Evolutionary conservation across 2,888 invertebrate species (phyloP), one percentile per base, ranked within the genome.

Genomic region (Candidula unifasciata): DNA sequence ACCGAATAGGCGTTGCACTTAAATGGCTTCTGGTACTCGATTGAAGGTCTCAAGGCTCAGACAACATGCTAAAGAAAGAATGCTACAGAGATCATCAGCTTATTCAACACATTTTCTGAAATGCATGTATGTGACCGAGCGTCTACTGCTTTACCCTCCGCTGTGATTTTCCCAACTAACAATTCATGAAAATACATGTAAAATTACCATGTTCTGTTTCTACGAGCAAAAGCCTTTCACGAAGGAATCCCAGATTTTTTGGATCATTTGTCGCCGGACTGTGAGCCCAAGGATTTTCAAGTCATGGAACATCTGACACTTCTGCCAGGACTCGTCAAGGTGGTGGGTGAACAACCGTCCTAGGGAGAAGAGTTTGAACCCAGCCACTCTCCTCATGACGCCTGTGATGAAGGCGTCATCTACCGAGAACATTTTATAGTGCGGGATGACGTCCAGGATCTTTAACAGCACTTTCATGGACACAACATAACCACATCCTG

Each of bases 401-500:
- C 81, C 81, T 5, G 81, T 81, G 35, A 81, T 57, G 60, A 81
- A 81, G 24, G 73, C 81, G 37, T 81, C 81, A 13, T 81, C 81
- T n/a, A 73, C 37, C 8, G 81, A 18, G 8, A 81, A 37, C 73
- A 81, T 35, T 16, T 10, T 73, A 35, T 73, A 16, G 60, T 81
- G 54, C 16, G 74, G 73, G 1, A 27, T 35, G 1, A 13, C n/a
- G 18, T 60, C 37, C 35, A 60, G 60, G 3, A 81, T 54, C 21
- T 73, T 33, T 2, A 0, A 35, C 10, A 81, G 27, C 3, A 24
- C 81, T 37, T 71, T 27, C 21, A 5, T 8, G 33, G 81, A 81
- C 35, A 81, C 8, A 16, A 81, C 27, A 52, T 81, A 81, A 21
- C 57, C 71, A 30, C 73, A 73, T 2, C 81, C 81, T 79, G 79